Conservation (phyloP, 1,140 invertebrate species). For the Bombus difficillimus region DNA sequence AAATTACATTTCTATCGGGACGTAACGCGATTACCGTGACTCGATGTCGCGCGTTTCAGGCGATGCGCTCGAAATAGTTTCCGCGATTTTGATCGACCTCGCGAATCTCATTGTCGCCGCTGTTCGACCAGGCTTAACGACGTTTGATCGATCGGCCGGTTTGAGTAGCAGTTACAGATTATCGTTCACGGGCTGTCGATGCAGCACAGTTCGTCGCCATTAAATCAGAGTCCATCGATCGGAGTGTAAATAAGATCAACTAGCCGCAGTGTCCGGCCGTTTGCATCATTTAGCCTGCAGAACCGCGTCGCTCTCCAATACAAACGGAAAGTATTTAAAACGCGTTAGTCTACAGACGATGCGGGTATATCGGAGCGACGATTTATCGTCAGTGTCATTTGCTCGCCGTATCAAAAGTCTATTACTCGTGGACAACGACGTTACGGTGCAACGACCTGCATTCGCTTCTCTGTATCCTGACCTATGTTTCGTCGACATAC, state of each 20-base stretch:
- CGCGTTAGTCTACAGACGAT: conserved; percentile 27
- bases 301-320: no score
- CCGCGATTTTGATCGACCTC: conserved; percentile 31
- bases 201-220: not conserved
- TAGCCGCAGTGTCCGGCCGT: conserved; percentile 13
- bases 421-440: conserved; percentile 26
- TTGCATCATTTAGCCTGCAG: conserved; percentile 3
- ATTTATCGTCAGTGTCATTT: conserved; percentile 43
- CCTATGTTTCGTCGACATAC: conserved; percentile 16
- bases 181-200: conserved; percentile 15
- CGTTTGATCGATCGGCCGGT: conserved; percentile 31
- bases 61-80: conserved; percentile 29
- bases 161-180: conserved; percentile 27
- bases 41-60: conserved; percentile 9
- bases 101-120: conserved; percentile 36
- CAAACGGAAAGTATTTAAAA: conserved; percentile 39
- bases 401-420: conserved; percentile 36
- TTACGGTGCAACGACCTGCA: conserved; percentile 5
- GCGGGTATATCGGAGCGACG: conserved; percentile 17
- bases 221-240: conserved; percentile 59
- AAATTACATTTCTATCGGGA: conserved; percentile 20
- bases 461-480: not conserved
- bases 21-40: conserved; percentile 10
- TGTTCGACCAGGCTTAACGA: conserved; percentile 28
- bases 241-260: conserved; percentile 62